These are phyloP conservation scores for Hybognathus amarus DNA, from an alignment of 2,797 vertebrate genomes.

Conservation along the genomic window DNA sequence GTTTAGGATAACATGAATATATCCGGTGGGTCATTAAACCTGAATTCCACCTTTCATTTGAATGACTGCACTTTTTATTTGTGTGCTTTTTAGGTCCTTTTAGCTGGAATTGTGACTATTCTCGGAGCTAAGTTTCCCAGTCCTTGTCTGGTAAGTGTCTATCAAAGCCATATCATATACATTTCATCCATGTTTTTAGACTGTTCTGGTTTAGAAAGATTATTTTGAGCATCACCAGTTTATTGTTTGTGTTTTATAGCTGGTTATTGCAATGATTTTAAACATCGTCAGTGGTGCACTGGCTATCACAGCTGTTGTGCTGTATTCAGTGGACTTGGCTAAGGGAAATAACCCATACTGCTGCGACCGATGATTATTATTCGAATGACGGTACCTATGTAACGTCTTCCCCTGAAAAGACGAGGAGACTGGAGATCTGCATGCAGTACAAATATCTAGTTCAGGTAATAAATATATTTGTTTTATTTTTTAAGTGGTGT, in stretches of 20 bases:
- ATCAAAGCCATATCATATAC: background rate
- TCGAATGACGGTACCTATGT: fast-evolving
- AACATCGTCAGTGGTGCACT: conserved; percentile 64
- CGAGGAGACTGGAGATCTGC: fast-evolving
- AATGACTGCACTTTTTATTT: background rate
- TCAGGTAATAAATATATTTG: conserved; percentile 13
- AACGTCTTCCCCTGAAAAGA: background rate
- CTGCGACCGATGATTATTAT: fast-evolving
- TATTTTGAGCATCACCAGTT: background rate
- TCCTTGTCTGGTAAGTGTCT: conserved; percentile 73
- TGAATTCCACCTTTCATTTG: background rate
- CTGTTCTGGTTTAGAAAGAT: background rate
- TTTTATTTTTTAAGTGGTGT: background rate
- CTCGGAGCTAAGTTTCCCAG: conserved; percentile 72
- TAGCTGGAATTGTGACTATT: conserved; percentile 66
- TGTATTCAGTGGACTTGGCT: conserved; percentile 45
- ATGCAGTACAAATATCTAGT: background rate
- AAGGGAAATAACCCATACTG: fast-evolving
- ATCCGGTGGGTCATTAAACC: background rate
- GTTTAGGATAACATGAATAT: background rate
- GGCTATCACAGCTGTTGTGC: conserved; percentile 65
- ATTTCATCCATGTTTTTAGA: background rate
- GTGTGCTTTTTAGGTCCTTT: conserved; percentile 64
- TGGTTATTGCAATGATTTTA: conserved; percentile 62
- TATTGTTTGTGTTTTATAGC: conserved; percentile 57